phyloP scores from a whole-genome alignment of 1,140 invertebrate species.

The Campoletis sonorensis region DNA sequence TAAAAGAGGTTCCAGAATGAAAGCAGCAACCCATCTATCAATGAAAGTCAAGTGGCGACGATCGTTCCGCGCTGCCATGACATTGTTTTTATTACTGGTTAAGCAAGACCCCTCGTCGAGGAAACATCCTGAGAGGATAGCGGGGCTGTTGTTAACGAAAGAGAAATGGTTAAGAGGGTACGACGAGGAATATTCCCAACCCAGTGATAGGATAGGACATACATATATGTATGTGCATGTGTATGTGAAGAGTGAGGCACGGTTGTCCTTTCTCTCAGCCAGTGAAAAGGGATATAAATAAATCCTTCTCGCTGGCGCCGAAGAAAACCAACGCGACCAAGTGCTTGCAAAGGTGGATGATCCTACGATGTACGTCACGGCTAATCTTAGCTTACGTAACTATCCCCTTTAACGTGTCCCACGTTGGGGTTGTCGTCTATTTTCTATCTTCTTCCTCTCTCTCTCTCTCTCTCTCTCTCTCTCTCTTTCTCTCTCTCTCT shows the following conservation, averaged over 20 bases:
- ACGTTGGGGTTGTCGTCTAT: slow-evolving; percentile 3
- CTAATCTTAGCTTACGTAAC: slow-evolving; percentile 53
- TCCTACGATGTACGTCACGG: slow-evolving; percentile 55
- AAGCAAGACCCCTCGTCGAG: slow-evolving; percentile 10
- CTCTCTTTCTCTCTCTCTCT: no score
- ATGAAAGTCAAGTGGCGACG: slow-evolving; percentile 35
- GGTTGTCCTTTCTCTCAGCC: slow-evolving; percentile 5
- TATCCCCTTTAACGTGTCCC: slow-evolving; percentile 38
- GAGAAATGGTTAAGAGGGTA: slow-evolving; percentile 27
- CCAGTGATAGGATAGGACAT: neutral
- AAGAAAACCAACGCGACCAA: slow-evolving; percentile 39
- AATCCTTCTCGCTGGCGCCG: slow-evolving; percentile 36
- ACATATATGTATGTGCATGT: neutral
- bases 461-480: neutral
- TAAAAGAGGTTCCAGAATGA: neutral
- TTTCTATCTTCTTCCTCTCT: neutral
- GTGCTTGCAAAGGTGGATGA: slow-evolving; percentile 50
- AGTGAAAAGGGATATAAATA: slow-evolving; percentile 31
- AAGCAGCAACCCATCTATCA: slow-evolving; percentile 14
- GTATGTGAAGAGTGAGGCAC: neutral
- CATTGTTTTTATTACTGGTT: neutral
- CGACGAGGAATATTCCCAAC: slow-evolving; percentile 21
- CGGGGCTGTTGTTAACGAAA: slow-evolving; percentile 26
- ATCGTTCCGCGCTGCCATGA: neutral
- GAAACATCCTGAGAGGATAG: neutral